Percentiles rank a stretch among this genome's conserved stretches.
Evolutionary conservation across 2,797 vertebrate genomes (phyloP).

Genomic region (Scolopax rusticola): DNA sequence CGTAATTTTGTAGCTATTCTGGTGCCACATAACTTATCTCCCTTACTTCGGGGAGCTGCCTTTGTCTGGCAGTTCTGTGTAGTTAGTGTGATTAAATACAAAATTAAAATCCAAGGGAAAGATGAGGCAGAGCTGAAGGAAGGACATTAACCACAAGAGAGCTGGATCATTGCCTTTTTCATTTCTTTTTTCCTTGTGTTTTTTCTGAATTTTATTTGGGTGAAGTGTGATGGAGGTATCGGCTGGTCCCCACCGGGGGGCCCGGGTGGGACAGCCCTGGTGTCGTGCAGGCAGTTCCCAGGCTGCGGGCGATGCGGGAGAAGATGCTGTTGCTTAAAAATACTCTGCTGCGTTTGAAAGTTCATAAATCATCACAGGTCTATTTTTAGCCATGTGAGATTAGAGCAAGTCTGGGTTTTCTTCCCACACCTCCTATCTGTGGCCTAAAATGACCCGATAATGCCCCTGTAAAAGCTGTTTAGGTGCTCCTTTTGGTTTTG

Average conservation of each 20-base stretch:
- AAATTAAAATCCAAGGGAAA: neutral
- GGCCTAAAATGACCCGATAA: neutral
- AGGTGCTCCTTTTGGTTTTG: fast-evolving
- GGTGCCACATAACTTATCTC: neutral
- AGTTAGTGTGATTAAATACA: neutral
- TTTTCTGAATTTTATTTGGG: neutral
- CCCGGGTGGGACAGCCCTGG: neutral
- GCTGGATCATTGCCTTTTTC: neutral
- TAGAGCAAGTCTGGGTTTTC: constrained; percentile 4
- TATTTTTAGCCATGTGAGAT: constrained; percentile 22
- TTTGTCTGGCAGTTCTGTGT: neutral
- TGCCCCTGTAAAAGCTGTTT: neutral
- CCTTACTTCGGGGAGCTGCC: neutral
- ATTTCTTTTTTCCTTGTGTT: neutral
- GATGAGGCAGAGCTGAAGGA: neutral
- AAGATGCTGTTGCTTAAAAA: neutral
- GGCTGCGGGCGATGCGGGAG: neutral
- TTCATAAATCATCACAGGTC: constrained; percentile 34
- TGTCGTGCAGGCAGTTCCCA: fast-evolving
- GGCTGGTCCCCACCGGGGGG: neutral
- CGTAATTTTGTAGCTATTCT: neutral
- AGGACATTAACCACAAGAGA: neutral
- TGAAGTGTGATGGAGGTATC: neutral
- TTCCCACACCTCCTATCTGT: neutral
- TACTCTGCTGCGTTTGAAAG: neutral